A percentile compares a stretch with the other conserved stretches of the same genome.
Conservation (phyloP, 2,797 vertebrate species). For the Microcaecilia unicolor region DNA sequence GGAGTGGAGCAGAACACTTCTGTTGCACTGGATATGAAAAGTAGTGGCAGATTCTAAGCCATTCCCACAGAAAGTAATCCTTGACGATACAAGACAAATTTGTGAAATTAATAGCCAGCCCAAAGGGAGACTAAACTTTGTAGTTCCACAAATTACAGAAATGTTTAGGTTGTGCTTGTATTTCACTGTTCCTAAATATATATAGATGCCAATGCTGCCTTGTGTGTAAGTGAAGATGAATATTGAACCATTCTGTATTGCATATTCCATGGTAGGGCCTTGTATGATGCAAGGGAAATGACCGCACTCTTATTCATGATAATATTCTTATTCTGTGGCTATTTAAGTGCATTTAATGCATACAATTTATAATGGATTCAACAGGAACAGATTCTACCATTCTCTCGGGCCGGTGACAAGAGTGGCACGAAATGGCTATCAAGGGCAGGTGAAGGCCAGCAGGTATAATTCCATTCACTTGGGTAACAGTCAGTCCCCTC, state of each 20-base stretch:
- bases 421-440: constrained; percentile 92
- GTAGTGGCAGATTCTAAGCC: no score
- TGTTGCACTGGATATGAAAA: no score
- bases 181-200: no score
- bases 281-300: constrained; percentile 9
- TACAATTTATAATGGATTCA: constrained; percentile 77
- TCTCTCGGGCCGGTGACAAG: constrained; percentile 95
- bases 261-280: no score
- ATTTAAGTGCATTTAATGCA: constrained; percentile 49
- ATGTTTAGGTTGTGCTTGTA: neutral
- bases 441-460: constrained; percentile 93
- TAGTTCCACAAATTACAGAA: no score
- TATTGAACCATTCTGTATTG: no score
- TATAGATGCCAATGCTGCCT: neutral
- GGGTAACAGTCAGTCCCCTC: constrained; percentile 41
- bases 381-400: constrained; percentile 98
- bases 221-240: no score
- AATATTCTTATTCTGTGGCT: constrained; percentile 39
- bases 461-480: constrained; percentile 76
- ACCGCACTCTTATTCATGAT: constrained; percentile 36
- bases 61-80: no score
- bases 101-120: no score
- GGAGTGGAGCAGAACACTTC: no score
- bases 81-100: neutral
- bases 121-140: no score